Conservation (phyloP, 2,113 vertebrate genomes). For the Hucho hucho region DNA sequence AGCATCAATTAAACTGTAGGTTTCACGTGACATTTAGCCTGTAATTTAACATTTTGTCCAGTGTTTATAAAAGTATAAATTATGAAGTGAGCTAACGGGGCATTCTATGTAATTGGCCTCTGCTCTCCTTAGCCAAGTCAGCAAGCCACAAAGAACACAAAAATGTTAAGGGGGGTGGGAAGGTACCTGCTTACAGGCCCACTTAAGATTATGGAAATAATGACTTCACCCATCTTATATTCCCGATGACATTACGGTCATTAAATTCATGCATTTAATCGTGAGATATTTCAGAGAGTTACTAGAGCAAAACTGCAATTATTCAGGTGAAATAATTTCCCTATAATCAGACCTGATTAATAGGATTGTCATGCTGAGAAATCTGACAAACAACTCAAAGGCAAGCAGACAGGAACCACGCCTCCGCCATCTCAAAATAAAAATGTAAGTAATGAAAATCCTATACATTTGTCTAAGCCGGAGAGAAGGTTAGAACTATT, state of each 20-base stretch:
- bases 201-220: conserved; percentile 44
- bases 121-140: conserved; percentile 39
- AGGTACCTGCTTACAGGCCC: conserved; percentile 15
- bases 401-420: conserved; percentile 11
- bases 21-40: background rate
- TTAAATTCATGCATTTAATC: conserved; percentile 62
- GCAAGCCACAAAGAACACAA: conserved; percentile 50
- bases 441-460: no score
- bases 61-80: conserved; percentile 8
- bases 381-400: conserved; percentile 14
- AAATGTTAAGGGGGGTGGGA: conserved; percentile 34
- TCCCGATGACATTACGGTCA: conserved; percentile 65
- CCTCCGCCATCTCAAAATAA: background rate
- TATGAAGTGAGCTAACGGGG: conserved; percentile 11
- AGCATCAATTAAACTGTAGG: background rate
- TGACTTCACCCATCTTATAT: conserved; percentile 62
- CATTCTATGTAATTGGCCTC: conserved; percentile 48
- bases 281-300: conserved; percentile 64
- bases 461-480: no score
- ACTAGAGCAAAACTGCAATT: conserved; percentile 68
- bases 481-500: no score
- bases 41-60: background rate
- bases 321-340: conserved; percentile 57
- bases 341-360: conserved; percentile 69
- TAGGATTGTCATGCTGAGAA: conserved; percentile 46